phyloP scores from a whole-genome alignment of 2,113 vertebrate species.

The Illadopsis cleaveri region DNA sequence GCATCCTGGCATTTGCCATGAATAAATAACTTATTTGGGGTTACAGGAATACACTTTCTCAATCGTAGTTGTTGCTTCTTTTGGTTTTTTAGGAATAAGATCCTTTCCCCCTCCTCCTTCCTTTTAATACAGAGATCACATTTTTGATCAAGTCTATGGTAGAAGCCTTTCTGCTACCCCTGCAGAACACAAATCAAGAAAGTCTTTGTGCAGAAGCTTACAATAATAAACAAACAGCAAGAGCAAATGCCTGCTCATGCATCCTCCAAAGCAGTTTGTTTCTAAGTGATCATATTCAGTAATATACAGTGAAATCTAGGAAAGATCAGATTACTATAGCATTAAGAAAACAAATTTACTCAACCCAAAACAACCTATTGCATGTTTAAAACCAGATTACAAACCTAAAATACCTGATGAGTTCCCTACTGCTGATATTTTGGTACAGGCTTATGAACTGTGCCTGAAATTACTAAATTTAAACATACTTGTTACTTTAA shows the following conservation, averaged over 20 bases:
- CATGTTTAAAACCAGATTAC: neutral
- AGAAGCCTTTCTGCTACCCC: neutral
- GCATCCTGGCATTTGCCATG: neutral
- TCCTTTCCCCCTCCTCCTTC: neutral
- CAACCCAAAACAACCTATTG: neutral
- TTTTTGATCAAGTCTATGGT: neutral
- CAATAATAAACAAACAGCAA: neutral
- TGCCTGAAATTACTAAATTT: neutral
- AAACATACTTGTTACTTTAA: neutral
- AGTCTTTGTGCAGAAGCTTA: neutral
- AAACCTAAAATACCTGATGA: neutral
- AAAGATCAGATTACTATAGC: neutral
- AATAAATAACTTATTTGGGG: neutral
- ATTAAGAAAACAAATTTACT: neutral
- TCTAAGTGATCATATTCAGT: neutral
- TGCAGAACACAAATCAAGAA: neutral
- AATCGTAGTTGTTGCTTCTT: neutral
- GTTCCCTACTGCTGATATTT: neutral
- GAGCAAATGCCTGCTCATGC: neutral
- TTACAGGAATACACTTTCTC: neutral
- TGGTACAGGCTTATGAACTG: neutral
- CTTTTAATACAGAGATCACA: neutral
- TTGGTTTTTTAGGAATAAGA: neutral
- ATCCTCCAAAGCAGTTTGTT: neutral
- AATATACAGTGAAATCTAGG: neutral